phyloP scores from a whole-genome alignment of 2,888 invertebrate species.

The Ptychoptera albimana region DNA sequence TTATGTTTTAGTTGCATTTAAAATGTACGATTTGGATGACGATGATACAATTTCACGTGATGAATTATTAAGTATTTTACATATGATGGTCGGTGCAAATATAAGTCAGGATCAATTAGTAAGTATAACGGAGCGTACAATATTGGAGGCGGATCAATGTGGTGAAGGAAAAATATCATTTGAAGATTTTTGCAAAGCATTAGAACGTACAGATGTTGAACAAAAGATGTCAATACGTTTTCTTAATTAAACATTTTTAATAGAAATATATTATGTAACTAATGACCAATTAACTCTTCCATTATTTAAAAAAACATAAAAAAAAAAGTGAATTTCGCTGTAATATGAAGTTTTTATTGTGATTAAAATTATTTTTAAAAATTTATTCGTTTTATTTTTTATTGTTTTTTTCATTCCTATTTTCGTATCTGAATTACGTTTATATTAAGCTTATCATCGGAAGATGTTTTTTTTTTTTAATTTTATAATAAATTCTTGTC shows the following conservation, averaged over 20 bases:
- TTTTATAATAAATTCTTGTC: too few species aligned
- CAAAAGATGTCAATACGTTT: conserved; percentile 99
- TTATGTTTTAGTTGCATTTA: conserved; percentile 78
- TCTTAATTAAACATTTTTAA: conserved; percentile 59
- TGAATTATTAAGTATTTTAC: conserved; percentile 87
- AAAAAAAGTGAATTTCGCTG: too few species aligned
- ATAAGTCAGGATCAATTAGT: conserved; percentile 84
- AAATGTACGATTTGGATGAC: conserved; percentile 98
- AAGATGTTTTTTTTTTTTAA: too few species aligned
- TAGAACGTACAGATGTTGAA: conserved; percentile 93
- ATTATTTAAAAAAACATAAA: too few species aligned
- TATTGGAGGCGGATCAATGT: conserved; percentile 91
- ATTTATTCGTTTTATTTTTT: too few species aligned
- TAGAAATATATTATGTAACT: too few species aligned
- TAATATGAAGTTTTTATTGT: too few species aligned
- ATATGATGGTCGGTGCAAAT: conserved; percentile 99
- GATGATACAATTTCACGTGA: conserved; percentile 93
- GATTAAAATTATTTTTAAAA: too few species aligned
- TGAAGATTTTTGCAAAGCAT: conserved; percentile 87
- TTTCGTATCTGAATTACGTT: too few species aligned
- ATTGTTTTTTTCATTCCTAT: too few species aligned
- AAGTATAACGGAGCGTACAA: conserved; percentile 97
- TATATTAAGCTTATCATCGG: too few species aligned
- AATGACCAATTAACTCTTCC: too few species aligned
- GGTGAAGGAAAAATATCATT: conserved; percentile 95